phyloP scores from a whole-genome alignment of 2,888 invertebrate species.

The Parascotia fuliginaria region DNA sequence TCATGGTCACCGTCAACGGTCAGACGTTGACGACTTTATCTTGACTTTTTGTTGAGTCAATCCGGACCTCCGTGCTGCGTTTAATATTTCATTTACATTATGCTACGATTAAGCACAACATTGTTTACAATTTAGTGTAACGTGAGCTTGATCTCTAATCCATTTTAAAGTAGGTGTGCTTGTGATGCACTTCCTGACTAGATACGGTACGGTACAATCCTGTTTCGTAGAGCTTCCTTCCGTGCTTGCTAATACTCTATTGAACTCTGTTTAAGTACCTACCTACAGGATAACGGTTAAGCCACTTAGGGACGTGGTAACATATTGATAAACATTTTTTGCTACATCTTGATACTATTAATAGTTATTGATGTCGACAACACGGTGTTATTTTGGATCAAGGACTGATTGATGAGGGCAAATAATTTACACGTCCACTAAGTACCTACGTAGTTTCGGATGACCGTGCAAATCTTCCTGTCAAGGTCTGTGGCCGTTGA shows the following conservation, averaged over 20 bases:
- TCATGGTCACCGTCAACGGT: constrained; percentile 41
- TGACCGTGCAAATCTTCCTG: constrained; percentile 50
- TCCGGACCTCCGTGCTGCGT: constrained; percentile 61
- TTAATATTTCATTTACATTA: constrained; percentile 38
- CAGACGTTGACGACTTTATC: constrained; percentile 40
- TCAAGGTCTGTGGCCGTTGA: constrained; percentile 71
- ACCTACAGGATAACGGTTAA: constrained; percentile 70
- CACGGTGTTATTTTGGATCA: constrained; percentile 16
- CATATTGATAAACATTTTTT: not conserved
- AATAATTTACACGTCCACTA: constrained; percentile 21
- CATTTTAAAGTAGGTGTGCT: constrained; percentile 62
- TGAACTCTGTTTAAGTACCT: constrained; percentile 52
- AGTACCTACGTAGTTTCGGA: constrained; percentile 39
- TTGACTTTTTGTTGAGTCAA: constrained; percentile 43
- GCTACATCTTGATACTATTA: not conserved
- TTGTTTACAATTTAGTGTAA: constrained; percentile 62
- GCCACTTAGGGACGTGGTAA: constrained; percentile 61
- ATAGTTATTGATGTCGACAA: not conserved
- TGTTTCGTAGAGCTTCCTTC: constrained; percentile 79
- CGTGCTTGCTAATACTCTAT: constrained; percentile 50
- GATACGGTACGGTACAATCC: constrained; percentile 73
- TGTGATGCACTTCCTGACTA: constrained; percentile 74
- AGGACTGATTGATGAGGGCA: constrained; percentile 27
- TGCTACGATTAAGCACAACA: constrained; percentile 17
- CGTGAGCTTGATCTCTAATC: constrained; percentile 69